phyloP scores from a whole-genome alignment of 2,797 vertebrate species.

The Pteropus rufus region DNA sequence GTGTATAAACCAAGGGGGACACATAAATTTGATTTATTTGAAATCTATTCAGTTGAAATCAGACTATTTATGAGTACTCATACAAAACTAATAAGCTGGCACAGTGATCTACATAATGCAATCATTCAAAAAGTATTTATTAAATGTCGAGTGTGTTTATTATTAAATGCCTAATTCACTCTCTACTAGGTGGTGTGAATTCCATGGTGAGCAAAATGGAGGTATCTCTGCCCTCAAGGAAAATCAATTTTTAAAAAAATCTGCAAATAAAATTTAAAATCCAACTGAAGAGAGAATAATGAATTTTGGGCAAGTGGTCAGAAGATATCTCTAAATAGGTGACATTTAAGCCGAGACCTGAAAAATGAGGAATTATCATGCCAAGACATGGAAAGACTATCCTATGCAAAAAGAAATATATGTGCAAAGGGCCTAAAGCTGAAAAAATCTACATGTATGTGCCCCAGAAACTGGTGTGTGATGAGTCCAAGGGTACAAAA shows the following conservation, averaged over 20 bases:
- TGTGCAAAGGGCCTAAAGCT: neutral
- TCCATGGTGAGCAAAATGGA: neutral
- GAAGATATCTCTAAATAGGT: neutral
- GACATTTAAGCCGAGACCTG: neutral
- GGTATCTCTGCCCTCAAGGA: neutral
- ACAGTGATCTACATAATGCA: neutral
- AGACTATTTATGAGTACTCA: neutral
- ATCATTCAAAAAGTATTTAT: neutral
- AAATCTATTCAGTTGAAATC: neutral
- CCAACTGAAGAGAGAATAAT: neutral
- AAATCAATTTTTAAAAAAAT: neutral
- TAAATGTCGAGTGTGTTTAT: neutral
- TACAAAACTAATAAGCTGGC: neutral
- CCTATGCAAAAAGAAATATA: neutral
- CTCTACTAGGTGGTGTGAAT: neutral
- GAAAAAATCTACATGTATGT: neutral
- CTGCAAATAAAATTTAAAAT: slow-evolving; percentile 24
- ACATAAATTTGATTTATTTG: neutral
- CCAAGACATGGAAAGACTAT: neutral
- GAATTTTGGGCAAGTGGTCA: neutral
- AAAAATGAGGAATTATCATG: neutral
- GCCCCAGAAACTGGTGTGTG: neutral
- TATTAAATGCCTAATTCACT: neutral
- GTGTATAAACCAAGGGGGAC: neutral
- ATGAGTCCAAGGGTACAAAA: neutral